Evolutionary conservation across 2,113 vertebrate species (phyloP), one percentile per base, ranked within the genome.

Genomic region (Pitta sordida): DNA sequence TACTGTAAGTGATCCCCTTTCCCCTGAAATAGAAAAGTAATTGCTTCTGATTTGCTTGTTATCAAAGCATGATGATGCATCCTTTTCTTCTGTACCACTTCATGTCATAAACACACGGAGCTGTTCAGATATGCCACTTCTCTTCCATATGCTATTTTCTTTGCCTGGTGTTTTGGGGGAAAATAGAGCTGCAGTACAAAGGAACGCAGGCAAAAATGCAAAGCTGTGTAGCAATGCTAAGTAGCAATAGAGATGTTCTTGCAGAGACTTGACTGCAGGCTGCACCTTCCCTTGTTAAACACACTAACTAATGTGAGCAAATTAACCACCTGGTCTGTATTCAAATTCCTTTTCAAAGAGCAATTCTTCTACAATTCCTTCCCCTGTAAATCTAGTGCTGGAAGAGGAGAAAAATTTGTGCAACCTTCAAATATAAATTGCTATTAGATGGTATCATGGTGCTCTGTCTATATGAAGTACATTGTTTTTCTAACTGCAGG

Each of bases 311-410:
- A 94, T 69, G 59, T 43, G 53, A 91, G 74, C 20, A 88, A 95
- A 95, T 93, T 96, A 93, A 93, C 86, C 80, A 93, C 86, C 91
- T 94, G 78, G 62, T 82, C 81, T 87, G 41, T 23, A 89, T 76
- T 92, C 37, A 82, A 52, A 88, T 79, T 86, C 65, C 53, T 91
- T 89, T 91, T 75, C 84, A 73, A 89, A 43, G 26, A 79, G 56
- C 49, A 71, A 10, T 94, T 84, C 74, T 62, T 58, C 56, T 22
- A 26, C 44, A 91, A 69, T 87, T 82, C 46, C 62, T 95, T 84
- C 22, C 29, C 34, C 13, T 73, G 48, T 60, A 93, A 82, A 91
- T 69, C 37, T 77, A 37, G 41, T 18, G 37, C 64, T 84, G 64
- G 86, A 94, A 56, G 71, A 87, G 46, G 69, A 73, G 48, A 68